Percentiles rank a stretch among this genome's conserved stretches.
Evolutionary conservation across 2,888 invertebrate species (phyloP).

Genomic region (Drosophila diplacantha): DNA sequence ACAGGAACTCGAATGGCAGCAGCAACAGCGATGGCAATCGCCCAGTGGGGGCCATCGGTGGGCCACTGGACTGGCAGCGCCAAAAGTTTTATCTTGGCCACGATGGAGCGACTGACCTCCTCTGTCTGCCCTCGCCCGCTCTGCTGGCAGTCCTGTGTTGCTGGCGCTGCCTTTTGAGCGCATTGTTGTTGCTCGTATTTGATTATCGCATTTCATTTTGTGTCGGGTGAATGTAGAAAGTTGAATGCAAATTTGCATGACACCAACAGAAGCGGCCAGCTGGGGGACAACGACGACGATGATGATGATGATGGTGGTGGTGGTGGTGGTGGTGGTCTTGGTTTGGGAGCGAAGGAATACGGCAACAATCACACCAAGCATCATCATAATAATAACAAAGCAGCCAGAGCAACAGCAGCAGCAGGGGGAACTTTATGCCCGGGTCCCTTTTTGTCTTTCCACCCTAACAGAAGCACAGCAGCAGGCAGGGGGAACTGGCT

Average conservation of each 20-base stretch:
- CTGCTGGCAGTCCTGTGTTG: conserved; percentile 3
- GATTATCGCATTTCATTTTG: conserved; percentile 72
- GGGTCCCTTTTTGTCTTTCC: conserved; percentile 16
- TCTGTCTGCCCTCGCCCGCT: neutral
- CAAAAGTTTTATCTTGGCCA: conserved; percentile 63
- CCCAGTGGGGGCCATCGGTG: conserved; percentile 11
- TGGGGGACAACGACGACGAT: conserved; percentile 6
- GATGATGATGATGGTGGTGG: conserved; percentile 6
- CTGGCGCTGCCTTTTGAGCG: conserved; percentile 43
- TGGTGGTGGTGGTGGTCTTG: conserved; percentile 2
- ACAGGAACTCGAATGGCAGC: conserved; percentile 44
- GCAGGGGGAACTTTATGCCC: conserved; percentile 51
- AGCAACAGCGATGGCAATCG: conserved; percentile 20
- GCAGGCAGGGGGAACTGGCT: conserved; percentile 33
- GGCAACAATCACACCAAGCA: conserved; percentile 64
- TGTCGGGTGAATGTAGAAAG: conserved; percentile 68
- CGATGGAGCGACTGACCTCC: conserved; percentile 3
- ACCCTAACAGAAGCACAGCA: neutral
- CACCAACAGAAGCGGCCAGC: conserved; percentile 51
- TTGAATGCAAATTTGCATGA: conserved; percentile 70
- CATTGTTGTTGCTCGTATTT: conserved; percentile 67
- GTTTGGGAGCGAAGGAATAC: conserved; percentile 8
- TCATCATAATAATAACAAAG: conserved; percentile 58
- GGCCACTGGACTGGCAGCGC: conserved; percentile 46
- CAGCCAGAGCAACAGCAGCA: conserved; percentile 37